Evolutionary conservation across 2,888 invertebrate genomes (phyloP), one percentile per base, ranked within the genome.

Genomic region (Pachymerium ferrugineum): DNA sequence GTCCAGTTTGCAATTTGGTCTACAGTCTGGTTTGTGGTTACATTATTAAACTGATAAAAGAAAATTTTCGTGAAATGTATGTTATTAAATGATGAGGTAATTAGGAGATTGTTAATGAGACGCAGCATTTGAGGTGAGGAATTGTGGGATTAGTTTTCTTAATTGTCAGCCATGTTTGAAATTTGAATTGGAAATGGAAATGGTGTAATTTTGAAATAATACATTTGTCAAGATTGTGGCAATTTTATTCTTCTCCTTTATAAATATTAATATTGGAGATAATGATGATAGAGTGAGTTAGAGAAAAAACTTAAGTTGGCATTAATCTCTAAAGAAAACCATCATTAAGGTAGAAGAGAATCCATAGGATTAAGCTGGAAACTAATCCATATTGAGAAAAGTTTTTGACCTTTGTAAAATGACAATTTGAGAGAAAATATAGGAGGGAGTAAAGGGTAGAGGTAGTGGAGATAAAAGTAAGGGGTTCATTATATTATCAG

Each of bases 401-500:
- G n/a, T n/a, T 54, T 54, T 54, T 54, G 47, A 62, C 25, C 12
- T 28, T 28, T 25, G 28, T 62, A 62, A 62, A 62, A 28, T 62
- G 62, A 62, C 25, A 62, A 12, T 62, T 25, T 28, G 62, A 14
- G 62, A 28, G 62, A 62, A 62, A 62, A 22, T 22, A 25, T 28
- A 62, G 62, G 22, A 28, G 22, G 62, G 62, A 10, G 62, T n/a
- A 19, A 28, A 28, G 62, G 62, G 28, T 62, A 62, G 28, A 62
- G 62, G 62, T 62, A 12, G 62, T 6, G n/a, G 47, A 62, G 62
- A 62, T 62, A 62, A 62, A 62, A 62, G 25, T 62, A 62, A n/a
- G n/a, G 25, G 62, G 14, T 62, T 62, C 62, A 62, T 62, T 62
- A 62, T 62, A 62, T 62, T 62, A 62, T 62, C 62, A 62, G 62